Evolutionary conservation across 2,888 invertebrate species (phyloP).

Genomic region (Scotopteryx bipunctaria): DNA sequence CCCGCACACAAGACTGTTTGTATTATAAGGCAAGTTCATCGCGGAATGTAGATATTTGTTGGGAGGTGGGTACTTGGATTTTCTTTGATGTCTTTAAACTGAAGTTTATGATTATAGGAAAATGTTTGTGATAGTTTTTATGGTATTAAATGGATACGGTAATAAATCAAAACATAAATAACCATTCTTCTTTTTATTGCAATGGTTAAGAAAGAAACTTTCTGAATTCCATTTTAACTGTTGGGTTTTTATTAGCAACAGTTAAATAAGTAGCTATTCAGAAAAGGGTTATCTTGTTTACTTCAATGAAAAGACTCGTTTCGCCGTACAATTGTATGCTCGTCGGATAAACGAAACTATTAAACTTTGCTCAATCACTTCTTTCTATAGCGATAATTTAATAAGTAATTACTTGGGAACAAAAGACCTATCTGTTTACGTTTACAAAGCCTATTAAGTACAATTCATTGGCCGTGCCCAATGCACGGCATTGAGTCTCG

Average conservation of each 20-base stretch:
- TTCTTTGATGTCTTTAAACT: conserved; percentile 9
- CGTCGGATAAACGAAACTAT: too few species aligned
- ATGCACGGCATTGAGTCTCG: background rate
- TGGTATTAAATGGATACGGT: conserved; percentile 4
- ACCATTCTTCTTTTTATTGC: background rate
- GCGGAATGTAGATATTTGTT: conserved; percentile 2
- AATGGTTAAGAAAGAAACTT: background rate
- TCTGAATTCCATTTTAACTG: background rate
- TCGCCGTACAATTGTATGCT: too few species aligned
- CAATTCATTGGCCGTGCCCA: too few species aligned
- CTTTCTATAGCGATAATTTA: too few species aligned
- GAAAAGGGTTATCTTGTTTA: too few species aligned
- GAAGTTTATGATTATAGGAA: conserved; percentile 6
- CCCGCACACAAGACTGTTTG: conserved; percentile 10
- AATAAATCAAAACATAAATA: conserved; percentile 1
- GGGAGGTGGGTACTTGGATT: conserved; percentile 6
- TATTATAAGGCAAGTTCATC: background rate
- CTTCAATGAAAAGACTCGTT: too few species aligned
- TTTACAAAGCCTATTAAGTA: background rate
- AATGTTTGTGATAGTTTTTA: background rate
- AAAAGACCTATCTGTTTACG: too few species aligned
- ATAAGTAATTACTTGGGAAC: too few species aligned
- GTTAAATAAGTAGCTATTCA: too few species aligned
- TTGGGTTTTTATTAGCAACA: background rate
- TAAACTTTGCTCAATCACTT: too few species aligned